A percentile compares a stretch with the other conserved stretches of the same genome.
These are phyloP conservation scores for Enteromius thamalakanensis DNA, from an alignment of 2,797 vertebrate genomes.

Conservation along the genomic window DNA sequence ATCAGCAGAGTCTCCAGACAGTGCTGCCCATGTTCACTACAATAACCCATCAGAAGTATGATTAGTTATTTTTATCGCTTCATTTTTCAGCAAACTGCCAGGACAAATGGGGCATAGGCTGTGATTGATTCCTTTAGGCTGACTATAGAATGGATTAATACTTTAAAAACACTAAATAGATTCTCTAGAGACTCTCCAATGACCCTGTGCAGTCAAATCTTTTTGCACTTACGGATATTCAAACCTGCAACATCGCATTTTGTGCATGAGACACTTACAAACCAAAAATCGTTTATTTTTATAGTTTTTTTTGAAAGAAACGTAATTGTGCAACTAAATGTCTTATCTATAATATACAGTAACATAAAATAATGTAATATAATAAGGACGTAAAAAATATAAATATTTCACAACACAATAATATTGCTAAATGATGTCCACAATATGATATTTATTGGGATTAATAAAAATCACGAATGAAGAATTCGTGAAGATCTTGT, in stretches of 20 bases:
- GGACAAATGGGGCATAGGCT: not conserved
- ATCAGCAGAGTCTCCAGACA: slow-evolving; percentile 62
- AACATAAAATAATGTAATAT: not conserved
- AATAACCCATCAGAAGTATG: slow-evolving; percentile 50
- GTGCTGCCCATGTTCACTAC: slow-evolving; percentile 51
- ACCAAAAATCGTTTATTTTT: not conserved
- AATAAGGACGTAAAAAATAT: too few relatives aligned
- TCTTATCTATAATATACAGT: not conserved
- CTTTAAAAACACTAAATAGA: not conserved
- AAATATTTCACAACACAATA: too few relatives aligned
- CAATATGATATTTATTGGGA: too few relatives aligned
- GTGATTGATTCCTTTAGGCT: not conserved
- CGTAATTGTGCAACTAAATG: not conserved
- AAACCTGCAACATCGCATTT: not conserved
- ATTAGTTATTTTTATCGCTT: not conserved
- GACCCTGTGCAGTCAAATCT: not conserved
- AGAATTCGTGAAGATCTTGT: too few relatives aligned
- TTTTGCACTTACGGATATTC: not conserved
- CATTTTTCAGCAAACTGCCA: not conserved
- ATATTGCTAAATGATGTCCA: too few relatives aligned
- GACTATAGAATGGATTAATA: not conserved
- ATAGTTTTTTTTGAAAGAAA: not conserved
- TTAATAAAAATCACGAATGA: too few relatives aligned
- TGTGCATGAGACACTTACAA: not conserved
- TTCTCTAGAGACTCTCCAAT: not conserved